Conservation (phyloP, 2,113 vertebrate species). For the Halcyon senegalensis region DNA sequence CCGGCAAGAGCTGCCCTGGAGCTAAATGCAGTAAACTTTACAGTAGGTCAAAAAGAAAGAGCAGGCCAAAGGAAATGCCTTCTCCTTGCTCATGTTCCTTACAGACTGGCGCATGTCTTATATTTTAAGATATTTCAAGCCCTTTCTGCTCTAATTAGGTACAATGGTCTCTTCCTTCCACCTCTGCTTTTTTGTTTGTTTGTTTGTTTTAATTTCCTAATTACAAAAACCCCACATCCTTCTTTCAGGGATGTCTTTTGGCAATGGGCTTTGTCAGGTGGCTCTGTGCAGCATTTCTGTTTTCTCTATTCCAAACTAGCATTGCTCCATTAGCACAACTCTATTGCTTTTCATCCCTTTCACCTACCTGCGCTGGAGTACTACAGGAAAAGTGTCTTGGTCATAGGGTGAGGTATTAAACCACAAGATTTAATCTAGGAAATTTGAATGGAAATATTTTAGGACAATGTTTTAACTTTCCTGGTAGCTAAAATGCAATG, state of each 20-base stretch:
- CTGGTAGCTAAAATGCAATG: background rate
- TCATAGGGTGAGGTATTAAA: background rate
- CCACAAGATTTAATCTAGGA: background rate
- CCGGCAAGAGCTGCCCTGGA: background rate
- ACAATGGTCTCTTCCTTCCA: background rate
- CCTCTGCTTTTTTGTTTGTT: background rate
- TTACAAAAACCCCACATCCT: background rate
- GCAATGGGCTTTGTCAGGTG: background rate
- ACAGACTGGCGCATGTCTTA: background rate
- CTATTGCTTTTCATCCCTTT: background rate
- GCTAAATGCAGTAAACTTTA: background rate
- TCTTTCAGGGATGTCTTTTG: background rate
- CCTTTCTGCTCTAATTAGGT: constrained; percentile 13
- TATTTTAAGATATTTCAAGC: background rate
- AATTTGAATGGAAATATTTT: constrained; percentile 43
- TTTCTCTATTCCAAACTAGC: background rate
- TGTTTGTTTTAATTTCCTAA: background rate
- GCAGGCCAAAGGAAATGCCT: background rate
- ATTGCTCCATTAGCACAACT: background rate
- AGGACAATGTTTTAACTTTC: background rate
- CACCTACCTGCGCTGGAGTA: background rate
- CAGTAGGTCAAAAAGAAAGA: background rate
- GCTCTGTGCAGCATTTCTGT: background rate
- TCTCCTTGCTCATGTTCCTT: background rate
- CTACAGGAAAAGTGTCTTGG: background rate